Evolutionary conservation across 1,140 invertebrate genomes (phyloP), one percentile per base, ranked within the genome.

Genomic region (Pseudomyrmex dendroicus): DNA sequence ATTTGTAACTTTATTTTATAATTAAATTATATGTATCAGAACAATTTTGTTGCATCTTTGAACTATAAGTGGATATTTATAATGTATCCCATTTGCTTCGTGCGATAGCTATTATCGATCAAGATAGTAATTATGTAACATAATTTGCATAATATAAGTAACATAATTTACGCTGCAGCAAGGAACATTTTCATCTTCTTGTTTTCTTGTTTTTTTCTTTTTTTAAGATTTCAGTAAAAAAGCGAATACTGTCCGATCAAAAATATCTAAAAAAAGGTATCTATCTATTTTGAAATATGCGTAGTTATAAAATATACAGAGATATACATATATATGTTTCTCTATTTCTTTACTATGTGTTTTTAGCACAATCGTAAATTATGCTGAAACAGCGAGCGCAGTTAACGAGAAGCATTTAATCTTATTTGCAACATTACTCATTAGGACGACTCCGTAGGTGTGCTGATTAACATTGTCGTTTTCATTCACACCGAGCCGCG

Each of bases 391-490:
- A 62, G n/a, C 35, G 8, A 64, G 8, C n/a, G 15, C 15, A 13
- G 25, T 63, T 63, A 64, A 64, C n/a, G n/a, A 64, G n/a, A 35
- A 10, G 10, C 35, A 46, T 7, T 64, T 64, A 64, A 64, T 64
- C 15, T 64, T 64, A n/a, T 46, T 64, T 64, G 13, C 25, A 62
- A 63, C 61, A 10, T 7, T 7, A 15, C 8, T 64, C 62, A n/a
- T 64, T 64, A 64, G 22, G 35, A 64, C 15, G 9, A 64, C 15
- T 35, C 46, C 35, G 7, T 44, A 35, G 1, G 10, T 64, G 15
- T 35, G 7, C 35, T 46, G 4, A 64, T 46, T 8, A 35, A 35
- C 5, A 35, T 35, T 46, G 7, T 46, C 15, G 13, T 15, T 35
- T 46, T 64, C 15, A 44, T 64, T 64, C 44, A 64, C 15, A 64